Evolutionary conservation across 2,797 vertebrate species (phyloP), one percentile per base, ranked within the genome.

Genomic region (Gymnoscopelus braueri): DNA sequence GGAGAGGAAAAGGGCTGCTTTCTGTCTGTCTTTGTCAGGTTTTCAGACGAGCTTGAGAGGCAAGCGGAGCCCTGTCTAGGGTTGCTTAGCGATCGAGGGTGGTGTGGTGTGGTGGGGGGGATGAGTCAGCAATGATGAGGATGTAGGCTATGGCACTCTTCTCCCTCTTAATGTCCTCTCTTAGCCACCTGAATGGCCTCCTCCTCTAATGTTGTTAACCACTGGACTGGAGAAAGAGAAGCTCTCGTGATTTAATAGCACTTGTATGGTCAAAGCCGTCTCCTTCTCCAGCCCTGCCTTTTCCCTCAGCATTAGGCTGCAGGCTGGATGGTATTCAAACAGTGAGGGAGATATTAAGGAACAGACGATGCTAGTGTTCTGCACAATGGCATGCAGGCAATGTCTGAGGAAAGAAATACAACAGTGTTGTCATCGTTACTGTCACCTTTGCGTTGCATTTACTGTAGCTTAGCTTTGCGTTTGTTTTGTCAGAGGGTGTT

Each of bases 111-210:
- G 35, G n/a, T n/a, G 29, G 29, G 9, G 61, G 60, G 74, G 58
- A 75, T 78, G 78, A 89, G 55, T 85, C 84, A 84, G 84, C 80
- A 74, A 70, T 7, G 44, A 61, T 51, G 32, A 75, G 57, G 58
- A 75, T 39, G 50, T 9, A 15, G 26, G 50, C 68, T 82, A 69
- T 69, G 55, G 63, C 66, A 63, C 58, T 70, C 35, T 35, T 63
- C 58, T 70, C 35, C 23, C 66, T 75, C 63, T 47, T 74, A 79
- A 61, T 63, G 59, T 58, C 63, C 50, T 65, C 12, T 54, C 15
- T 3, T 49, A 5, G 50, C 13, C 24, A 54, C 32, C 57, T 56
- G 53, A 9, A 19, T 48, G 51, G 56, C 57, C 49, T 32, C 39
- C 57, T 80, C 74, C 8, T 65, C 55, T 68, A 11, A 70, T 60